Evolutionary conservation across 2,797 vertebrate species (phyloP).

Genomic region (Sylvia borin): DNA sequence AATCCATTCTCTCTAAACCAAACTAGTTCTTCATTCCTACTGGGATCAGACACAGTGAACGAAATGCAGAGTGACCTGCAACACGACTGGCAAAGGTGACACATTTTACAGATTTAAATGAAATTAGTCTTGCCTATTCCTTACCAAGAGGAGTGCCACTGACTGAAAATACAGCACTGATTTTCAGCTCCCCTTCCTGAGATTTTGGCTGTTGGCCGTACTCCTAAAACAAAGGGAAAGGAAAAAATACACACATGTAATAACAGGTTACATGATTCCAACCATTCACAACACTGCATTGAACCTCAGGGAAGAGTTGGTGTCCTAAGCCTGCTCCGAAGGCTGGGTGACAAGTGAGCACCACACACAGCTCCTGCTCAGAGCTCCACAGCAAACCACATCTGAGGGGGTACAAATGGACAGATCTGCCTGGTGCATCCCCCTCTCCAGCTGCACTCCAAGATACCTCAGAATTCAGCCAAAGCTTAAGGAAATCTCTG

Average conservation of each 20-base stretch:
- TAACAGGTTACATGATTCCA: neutral
- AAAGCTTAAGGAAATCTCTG: neutral
- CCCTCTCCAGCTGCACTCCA: neutral
- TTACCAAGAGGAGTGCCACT: constrained; percentile 80
- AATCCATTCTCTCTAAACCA: neutral
- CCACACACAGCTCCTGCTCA: neutral
- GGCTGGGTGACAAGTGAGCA: neutral
- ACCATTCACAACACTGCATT: neutral
- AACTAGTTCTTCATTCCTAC: neutral
- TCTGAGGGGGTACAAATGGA: neutral
- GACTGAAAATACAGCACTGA: constrained; percentile 96
- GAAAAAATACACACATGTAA: constrained; percentile 63
- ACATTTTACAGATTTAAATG: constrained; percentile 11
- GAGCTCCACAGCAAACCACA: neutral
- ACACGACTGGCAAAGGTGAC: neutral
- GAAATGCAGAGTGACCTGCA: neutral
- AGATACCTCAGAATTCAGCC: neutral
- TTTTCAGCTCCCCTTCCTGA: constrained; percentile 90
- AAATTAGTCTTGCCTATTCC: constrained; percentile 57
- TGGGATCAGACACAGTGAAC: neutral
- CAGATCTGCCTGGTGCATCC: neutral
- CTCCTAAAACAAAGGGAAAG: constrained; percentile 79
- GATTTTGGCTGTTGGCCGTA: constrained; percentile 84
- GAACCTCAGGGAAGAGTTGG: neutral
- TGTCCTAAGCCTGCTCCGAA: neutral